A percentile compares a stretch with the other conserved stretches of the same genome.
phyloP scores from a whole-genome alignment of 2,888 invertebrate genomes.

The Epistrophe eligans region DNA sequence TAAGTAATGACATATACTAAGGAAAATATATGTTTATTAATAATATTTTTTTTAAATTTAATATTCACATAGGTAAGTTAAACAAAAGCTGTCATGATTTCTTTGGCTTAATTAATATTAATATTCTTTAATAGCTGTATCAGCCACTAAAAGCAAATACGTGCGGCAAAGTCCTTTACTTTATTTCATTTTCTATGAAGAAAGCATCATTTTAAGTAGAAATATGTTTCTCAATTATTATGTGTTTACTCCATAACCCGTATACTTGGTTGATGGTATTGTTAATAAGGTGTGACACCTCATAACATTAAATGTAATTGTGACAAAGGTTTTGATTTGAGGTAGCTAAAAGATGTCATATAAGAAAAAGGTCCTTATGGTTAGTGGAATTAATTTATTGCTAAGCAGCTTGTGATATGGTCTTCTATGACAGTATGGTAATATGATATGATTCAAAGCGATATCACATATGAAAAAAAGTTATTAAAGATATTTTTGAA shows the following conservation, averaged over 20 bases:
- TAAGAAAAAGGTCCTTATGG: not conserved
- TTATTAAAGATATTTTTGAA: too few species aligned
- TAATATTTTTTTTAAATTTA: too few species aligned
- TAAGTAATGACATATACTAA: too few species aligned
- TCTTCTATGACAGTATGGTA: not conserved
- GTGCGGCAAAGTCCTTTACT: not conserved
- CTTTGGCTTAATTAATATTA: too few species aligned
- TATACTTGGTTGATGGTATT: not conserved
- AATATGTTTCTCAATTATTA: not conserved
- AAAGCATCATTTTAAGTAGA: not conserved
- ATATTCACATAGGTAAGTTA: too few species aligned
- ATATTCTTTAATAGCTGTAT: too few species aligned
- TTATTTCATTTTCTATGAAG: not conserved
- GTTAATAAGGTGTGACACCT: not conserved
- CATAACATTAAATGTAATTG: slow-evolving; percentile 13
- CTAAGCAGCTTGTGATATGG: not conserved
- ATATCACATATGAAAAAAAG: too few species aligned
- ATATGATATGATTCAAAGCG: too few species aligned
- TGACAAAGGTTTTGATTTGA: not conserved
- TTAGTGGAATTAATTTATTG: not conserved
- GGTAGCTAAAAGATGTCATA: not conserved
- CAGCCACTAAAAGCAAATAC: not conserved
- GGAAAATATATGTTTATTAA: too few species aligned
- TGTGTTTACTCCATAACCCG: not conserved
- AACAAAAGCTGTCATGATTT: too few species aligned